Evolutionary conservation across 2,888 invertebrate species (phyloP).

Genomic region (Trypoxylon attenuatum): DNA sequence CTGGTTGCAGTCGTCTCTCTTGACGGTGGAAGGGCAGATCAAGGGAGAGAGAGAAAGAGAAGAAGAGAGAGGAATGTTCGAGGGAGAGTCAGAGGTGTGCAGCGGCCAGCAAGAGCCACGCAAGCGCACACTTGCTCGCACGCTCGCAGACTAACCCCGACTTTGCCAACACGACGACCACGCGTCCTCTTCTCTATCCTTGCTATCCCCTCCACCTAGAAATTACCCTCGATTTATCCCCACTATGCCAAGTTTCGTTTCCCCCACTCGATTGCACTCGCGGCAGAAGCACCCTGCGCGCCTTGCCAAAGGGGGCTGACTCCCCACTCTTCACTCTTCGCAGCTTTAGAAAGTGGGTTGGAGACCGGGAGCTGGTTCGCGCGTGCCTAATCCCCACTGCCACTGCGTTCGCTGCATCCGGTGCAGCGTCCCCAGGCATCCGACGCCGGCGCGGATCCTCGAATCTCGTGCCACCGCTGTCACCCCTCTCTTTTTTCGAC

Average conservation of each 20-base stretch:
- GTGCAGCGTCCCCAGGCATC: too few species aligned
- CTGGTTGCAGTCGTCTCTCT: not conserved
- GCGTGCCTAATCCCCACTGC: not conserved
- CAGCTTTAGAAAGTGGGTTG: not conserved
- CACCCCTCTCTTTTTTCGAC: too few species aligned
- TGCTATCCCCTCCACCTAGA: slow-evolving; percentile 5
- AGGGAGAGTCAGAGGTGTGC: not conserved
- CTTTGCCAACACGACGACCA: slow-evolving; percentile 13
- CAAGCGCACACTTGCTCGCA: slow-evolving; percentile 70
- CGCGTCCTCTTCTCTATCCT: slow-evolving; percentile 37
- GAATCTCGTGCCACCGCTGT: too few species aligned
- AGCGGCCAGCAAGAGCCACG: slow-evolving; percentile 53
- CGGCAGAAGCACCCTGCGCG: not conserved
- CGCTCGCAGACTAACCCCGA: slow-evolving; percentile 66
- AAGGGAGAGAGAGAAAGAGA: slow-evolving; percentile 5
- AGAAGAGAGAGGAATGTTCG: slow-evolving; percentile 16
- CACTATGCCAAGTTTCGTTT: not conserved
- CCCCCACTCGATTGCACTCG: not conserved
- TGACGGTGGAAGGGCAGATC: slow-evolving; percentile 2
- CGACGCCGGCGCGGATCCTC: too few species aligned
- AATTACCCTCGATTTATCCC: not conserved
- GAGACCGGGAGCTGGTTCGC: not conserved
- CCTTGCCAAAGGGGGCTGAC: too few species aligned
- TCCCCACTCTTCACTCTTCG: not conserved
- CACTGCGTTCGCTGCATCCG: too few species aligned